Conservation (phyloP, 2,888 invertebrate species). For the Euclidia mi region DNA sequence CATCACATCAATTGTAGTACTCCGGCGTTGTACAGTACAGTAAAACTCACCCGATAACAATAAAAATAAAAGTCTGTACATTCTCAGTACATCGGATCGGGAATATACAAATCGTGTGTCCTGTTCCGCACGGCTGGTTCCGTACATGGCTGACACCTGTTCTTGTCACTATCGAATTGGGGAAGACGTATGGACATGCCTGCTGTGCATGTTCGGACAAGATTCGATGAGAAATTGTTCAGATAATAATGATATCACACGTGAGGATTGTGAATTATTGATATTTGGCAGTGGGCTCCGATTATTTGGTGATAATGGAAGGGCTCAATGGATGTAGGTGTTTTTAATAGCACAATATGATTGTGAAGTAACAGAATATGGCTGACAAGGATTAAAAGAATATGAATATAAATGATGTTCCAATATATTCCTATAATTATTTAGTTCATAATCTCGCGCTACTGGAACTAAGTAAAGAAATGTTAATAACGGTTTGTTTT, state of each 20-base stretch:
- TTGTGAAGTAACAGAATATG: no score
- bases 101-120: slow-evolving; percentile 69
- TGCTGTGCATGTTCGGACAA: slow-evolving; percentile 34
- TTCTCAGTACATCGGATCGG: slow-evolving; percentile 56
- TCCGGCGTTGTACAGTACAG: slow-evolving; percentile 24
- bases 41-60: slow-evolving; percentile 52
- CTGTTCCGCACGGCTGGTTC: slow-evolving; percentile 58
- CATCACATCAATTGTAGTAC: slow-evolving; percentile 28
- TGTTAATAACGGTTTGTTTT: no score
- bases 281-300: no score
- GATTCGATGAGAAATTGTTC: slow-evolving; percentile 23
- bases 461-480: no score
- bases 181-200: slow-evolving; percentile 62
- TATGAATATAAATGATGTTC: no score
- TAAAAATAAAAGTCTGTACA: slow-evolving; percentile 64
- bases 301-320: no score
- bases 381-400: no score
- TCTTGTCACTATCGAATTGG: slow-evolving; percentile 70
- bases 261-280: background rate
- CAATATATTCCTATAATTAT: no score
- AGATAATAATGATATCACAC: slow-evolving; percentile 10
- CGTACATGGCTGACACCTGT: slow-evolving; percentile 72
- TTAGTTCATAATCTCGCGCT: no score
- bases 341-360: no score
- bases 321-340: no score